Evolutionary conservation across 1,140 invertebrate species (phyloP).

Genomic region (Drosophila paulistorum): DNA sequence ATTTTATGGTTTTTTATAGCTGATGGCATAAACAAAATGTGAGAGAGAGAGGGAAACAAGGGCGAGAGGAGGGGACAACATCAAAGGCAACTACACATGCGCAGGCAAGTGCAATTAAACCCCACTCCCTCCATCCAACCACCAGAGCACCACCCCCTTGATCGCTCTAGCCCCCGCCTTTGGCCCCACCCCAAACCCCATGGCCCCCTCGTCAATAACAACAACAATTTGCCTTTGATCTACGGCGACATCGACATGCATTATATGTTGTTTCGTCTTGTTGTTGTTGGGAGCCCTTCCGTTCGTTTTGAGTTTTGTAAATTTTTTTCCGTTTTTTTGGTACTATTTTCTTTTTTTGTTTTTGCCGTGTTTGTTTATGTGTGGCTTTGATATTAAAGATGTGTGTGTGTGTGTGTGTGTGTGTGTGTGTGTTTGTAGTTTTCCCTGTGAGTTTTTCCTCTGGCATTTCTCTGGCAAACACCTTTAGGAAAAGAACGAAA

Average conservation of each 20-base stretch:
- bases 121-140: conserved; percentile 22
- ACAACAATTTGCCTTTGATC: conserved; percentile 60
- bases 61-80: conserved; percentile 29
- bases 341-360: conserved; percentile 31
- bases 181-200: not conserved
- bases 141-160: not conserved
- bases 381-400: conserved; percentile 31
- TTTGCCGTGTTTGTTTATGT: conserved; percentile 69
- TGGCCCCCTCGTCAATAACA: conserved; percentile 16
- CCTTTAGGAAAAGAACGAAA: not conserved
- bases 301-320: conserved; percentile 28
- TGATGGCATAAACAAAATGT: conserved; percentile 66
- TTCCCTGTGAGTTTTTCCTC: conserved; percentile 4
- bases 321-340: conserved; percentile 22
- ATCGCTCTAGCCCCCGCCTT: conserved; percentile 16
- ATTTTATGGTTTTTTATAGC: conserved; percentile 78
- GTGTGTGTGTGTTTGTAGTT: not conserved
- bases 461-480: conserved; percentile 22
- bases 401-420: not conserved
- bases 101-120: conserved; percentile 79
- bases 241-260: conserved; percentile 66
- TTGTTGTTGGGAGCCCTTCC: conserved; percentile 53
- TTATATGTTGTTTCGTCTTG: conserved; percentile 64
- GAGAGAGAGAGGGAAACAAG: not conserved
- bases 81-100: conserved; percentile 76